Percentiles rank a stretch among this genome's conserved stretches.
Evolutionary conservation across 1,140 invertebrate species (phyloP).

Genomic region (Theocolax elegans): DNA sequence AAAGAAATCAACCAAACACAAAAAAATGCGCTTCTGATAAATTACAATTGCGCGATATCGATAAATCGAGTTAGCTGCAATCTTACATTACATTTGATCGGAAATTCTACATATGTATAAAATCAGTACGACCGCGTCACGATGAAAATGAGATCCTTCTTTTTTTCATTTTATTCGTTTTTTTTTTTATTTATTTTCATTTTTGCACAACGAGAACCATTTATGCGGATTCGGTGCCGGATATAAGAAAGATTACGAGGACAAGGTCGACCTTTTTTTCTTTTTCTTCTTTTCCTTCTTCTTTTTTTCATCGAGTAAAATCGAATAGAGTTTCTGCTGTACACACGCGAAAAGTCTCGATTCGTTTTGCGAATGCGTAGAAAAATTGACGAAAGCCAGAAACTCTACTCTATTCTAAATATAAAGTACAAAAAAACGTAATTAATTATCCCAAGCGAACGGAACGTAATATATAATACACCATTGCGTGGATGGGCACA

Average conservation of each 20-base stretch:
- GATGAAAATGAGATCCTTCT: no score
- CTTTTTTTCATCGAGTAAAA: no score
- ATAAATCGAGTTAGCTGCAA: conserved; percentile 34
- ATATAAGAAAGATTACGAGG: background rate
- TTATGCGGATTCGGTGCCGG: no score
- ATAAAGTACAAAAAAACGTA: conserved; percentile 31
- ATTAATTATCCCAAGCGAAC: conserved; percentile 4
- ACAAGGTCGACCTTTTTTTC: background rate
- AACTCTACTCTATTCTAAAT: conserved; percentile 17
- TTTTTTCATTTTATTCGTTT: no score
- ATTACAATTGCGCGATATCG: conserved; percentile 39
- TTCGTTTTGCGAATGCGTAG: conserved; percentile 3
- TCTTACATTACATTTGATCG: conserved; percentile 29
- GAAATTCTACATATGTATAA: conserved; percentile 9
- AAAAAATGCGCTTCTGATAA: background rate
- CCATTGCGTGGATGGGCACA: background rate
- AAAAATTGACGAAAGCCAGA: conserved; percentile 4
- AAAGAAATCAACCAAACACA: background rate
- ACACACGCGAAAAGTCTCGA: background rate
- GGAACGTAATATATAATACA: conserved; percentile 20
- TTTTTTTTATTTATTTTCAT: no score
- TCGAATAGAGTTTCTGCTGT: conserved; percentile 9
- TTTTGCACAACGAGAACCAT: no score
- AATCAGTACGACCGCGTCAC: conserved; percentile 8
- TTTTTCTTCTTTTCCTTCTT: no score